A percentile compares a stretch with the other conserved stretches of the same genome.
These are phyloP conservation scores for Synanthedon andrenaeformis DNA, from an alignment of 2,888 invertebrate species.

Conservation along the genomic window DNA sequence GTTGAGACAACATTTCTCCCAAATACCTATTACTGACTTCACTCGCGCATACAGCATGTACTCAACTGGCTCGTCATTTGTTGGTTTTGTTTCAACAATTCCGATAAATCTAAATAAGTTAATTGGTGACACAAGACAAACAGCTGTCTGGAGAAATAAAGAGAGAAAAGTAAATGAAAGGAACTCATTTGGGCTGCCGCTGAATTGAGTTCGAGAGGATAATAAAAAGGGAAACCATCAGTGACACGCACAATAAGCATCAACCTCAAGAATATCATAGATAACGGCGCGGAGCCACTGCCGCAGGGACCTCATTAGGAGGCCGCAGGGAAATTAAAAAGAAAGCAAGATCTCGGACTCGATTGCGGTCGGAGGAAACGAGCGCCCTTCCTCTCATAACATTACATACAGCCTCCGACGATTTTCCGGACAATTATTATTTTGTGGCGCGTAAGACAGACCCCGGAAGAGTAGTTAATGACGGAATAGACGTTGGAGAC, in stretches of 20 bases:
- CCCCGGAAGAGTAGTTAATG: slow-evolving; percentile 57
- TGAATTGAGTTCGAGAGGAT: slow-evolving; percentile 70
- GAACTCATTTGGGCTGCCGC: slow-evolving; percentile 65
- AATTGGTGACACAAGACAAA: slow-evolving; percentile 62
- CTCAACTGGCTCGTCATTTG: too few species aligned
- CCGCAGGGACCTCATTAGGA: slow-evolving; percentile 68
- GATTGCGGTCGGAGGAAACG: slow-evolving; percentile 62
- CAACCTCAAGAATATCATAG: slow-evolving; percentile 72
- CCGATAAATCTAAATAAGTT: slow-evolving; percentile 52
- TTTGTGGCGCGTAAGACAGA: slow-evolving; percentile 68
- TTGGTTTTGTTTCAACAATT: not conserved
- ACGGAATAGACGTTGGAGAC: slow-evolving; percentile 34
- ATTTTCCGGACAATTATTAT: slow-evolving; percentile 71
- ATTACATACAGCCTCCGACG: slow-evolving; percentile 67
- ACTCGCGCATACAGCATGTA: too few species aligned
- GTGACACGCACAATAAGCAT: slow-evolving; percentile 72
- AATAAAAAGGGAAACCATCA: slow-evolving; percentile 70
- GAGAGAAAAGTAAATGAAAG: slow-evolving; percentile 66
- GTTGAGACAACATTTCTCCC: too few species aligned
- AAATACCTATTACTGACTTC: too few species aligned
- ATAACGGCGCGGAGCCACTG: slow-evolving; percentile 57
- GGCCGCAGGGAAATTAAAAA: slow-evolving; percentile 72
- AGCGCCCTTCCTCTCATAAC: slow-evolving; percentile 65
- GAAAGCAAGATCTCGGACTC: slow-evolving; percentile 70
- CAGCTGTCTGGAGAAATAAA: slow-evolving; percentile 68